A percentile compares a stretch with the other conserved stretches of the same genome.
Conservation (phyloP, 2,113 vertebrate species). For the Dasyornis broadbenti region DNA sequence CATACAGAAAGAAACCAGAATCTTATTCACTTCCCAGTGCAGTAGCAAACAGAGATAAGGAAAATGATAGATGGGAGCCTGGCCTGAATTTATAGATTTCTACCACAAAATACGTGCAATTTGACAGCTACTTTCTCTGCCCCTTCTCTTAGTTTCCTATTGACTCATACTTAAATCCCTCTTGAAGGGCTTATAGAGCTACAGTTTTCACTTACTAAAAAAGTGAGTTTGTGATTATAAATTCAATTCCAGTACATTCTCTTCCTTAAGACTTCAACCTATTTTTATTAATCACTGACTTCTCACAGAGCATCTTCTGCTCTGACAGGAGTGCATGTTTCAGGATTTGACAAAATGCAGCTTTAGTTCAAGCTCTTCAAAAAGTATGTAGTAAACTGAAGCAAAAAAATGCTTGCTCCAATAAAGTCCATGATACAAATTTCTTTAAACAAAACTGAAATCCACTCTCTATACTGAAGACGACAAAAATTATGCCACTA, state of each 20-base stretch:
- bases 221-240: neutral
- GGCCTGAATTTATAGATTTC: conserved; percentile 51
- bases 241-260: neutral
- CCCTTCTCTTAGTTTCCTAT: conserved; percentile 3
- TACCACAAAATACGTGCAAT: neutral
- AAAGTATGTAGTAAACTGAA: conserved; percentile 52
- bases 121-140: conserved; percentile 35
- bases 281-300: conserved; percentile 18
- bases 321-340: neutral
- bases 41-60: conserved; percentile 28
- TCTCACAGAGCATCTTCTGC: neutral
- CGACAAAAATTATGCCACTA: conserved; percentile 81
- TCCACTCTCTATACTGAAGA: conserved; percentile 69
- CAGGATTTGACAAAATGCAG: conserved; percentile 28
- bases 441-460: conserved; percentile 74
- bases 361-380: conserved; percentile 21
- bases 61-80: conserved; percentile 41
- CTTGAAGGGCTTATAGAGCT: neutral
- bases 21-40: neutral
- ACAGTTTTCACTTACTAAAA: conserved; percentile 9
- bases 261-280: neutral
- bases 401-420: conserved; percentile 53
- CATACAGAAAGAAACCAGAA: neutral
- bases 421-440: conserved; percentile 66
- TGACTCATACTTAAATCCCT: conserved; percentile 25